Evolutionary conservation across 1,140 invertebrate genomes (phyloP), one percentile per base, ranked within the genome.

Genomic region (Stegodyphus mimosarum): DNA sequence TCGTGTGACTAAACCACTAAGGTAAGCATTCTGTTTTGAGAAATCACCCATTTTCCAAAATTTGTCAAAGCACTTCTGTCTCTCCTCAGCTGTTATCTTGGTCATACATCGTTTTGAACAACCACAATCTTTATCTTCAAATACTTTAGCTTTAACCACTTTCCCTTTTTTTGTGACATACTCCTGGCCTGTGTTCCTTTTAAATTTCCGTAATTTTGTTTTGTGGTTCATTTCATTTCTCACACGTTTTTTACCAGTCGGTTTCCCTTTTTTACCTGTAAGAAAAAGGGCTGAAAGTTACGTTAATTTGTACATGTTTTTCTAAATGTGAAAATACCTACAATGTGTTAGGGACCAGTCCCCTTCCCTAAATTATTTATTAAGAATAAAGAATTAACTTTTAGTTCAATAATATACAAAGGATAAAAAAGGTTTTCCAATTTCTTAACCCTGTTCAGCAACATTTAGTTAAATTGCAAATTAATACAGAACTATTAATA

Each of bases 181-280:
- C 51, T 84, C 81, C 72, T 84, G 81, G 52, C 81, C 81, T 84
- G 81, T 84, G 55, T 84, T 84, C 51, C 81, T 75, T 63, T 72
- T 63, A 76, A 75, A 74, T 33, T 84, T 84, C 48, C 81, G 75
- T 69, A 84, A 70, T 84, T 84, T 84, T 49, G 81, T 84, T 84
- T 84, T 84, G 73, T 84, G 81, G 73, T 84, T 84, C 81, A 84
- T 84, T 84, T 84, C 81, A 76, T 84, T 84, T 63, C 81, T 84
- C 73, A 84, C 81, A 67, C 81, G 81, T 84, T 84, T 84, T 75
- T 84, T 84, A 84, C 81, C 81, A 60, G 63, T 10, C 48, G 81
- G 6, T 84, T 84, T 84, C 52, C 17, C 72, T 76, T 84, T 84
- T 69, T 84, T 84, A 84, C 81, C 81, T 84, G 81, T 49, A 83